Evolutionary conservation across 64 coral and sea anemone genomes (phyloP), one percentile per base, ranked within the genome.

Genomic region (Orbicella faveolata): DNA sequence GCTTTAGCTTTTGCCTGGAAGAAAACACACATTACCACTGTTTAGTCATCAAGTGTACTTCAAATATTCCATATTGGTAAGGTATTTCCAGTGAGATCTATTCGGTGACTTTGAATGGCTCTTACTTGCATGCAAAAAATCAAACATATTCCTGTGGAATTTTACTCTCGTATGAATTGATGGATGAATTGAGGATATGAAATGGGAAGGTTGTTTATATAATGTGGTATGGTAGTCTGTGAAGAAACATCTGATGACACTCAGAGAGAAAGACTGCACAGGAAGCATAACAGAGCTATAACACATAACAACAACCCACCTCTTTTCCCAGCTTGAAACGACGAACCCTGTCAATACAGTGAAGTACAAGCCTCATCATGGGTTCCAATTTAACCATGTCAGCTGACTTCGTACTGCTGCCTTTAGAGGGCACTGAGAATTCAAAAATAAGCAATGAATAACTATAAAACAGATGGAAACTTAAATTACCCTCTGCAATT

Each of bases 271-370:
- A 6, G 19, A 51, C 20, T 39, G 14, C 9, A 39, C 30, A 55
- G 6, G 9, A 41, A 55, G 4, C 76, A 79, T 8, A 9, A n/a
- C 6, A 41, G 10, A 51, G 11, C 20, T 57, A 57, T 59, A 2
- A 59, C 55, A 59, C 55, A 59, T 59, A 16, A 59, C 9, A 18
- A 68, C 8, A 52, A 79, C 96, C 75, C 62, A 98, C 96, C 80
- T 98, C 96, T 93, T 98, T 98, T 36, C 96, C 91, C 79, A 95
- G 96, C 81, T 52, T 93, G 68, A 98, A 98, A 34, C 93, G 95
- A 52, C 93, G 83, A 79, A 98, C 87, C 93, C 91, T 95, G 76
- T 98, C 96, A 76, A 98, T 90, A 87, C 94, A 98, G 80, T 90
- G 91, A 59, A 98, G 85, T 66, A 93, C 90, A 41, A 98, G 90